These are phyloP conservation scores for Arrhopalites spinosus DNA, from an alignment of 2,888 invertebrate species.

Conservation along the genomic window DNA sequence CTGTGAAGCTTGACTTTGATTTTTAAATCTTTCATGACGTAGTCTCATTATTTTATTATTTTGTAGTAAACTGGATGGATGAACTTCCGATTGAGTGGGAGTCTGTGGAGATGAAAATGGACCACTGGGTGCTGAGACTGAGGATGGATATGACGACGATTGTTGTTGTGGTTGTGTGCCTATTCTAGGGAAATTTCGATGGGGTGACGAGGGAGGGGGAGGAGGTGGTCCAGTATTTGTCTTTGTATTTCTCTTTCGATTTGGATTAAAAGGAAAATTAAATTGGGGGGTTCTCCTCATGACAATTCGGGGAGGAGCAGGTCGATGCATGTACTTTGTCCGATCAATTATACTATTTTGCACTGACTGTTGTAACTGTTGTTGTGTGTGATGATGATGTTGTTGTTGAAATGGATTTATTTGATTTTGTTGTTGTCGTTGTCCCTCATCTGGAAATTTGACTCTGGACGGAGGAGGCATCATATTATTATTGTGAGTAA, in stretches of 20 bases:
- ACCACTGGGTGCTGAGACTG: neutral
- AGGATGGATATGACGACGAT: neutral
- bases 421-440: constrained; percentile 4
- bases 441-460: constrained; percentile 45
- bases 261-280: constrained; percentile 31
- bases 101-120: constrained; percentile 24
- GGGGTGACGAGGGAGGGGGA: constrained; percentile 8
- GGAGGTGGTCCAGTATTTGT: constrained; percentile 6
- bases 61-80: neutral
- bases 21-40: constrained; percentile 9
- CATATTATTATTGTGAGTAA: constrained; percentile 22
- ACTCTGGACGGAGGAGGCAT: constrained; percentile 40
- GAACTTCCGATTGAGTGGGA: neutral
- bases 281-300: constrained; percentile 52
- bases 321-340: constrained; percentile 49
- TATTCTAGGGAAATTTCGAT: constrained; percentile 8
- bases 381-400: constrained; percentile 8
- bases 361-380: neutral
- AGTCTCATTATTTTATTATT: neutral
- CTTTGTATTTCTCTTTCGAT: constrained; percentile 34
- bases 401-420: constrained; percentile 29
- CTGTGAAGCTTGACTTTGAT: neutral
- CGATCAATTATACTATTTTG: constrained; percentile 44
- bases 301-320: constrained; percentile 53
- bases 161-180: neutral